Evolutionary conservation across 2,113 vertebrate species (phyloP).

Genomic region (Mesembrinibis cayennensis): DNA sequence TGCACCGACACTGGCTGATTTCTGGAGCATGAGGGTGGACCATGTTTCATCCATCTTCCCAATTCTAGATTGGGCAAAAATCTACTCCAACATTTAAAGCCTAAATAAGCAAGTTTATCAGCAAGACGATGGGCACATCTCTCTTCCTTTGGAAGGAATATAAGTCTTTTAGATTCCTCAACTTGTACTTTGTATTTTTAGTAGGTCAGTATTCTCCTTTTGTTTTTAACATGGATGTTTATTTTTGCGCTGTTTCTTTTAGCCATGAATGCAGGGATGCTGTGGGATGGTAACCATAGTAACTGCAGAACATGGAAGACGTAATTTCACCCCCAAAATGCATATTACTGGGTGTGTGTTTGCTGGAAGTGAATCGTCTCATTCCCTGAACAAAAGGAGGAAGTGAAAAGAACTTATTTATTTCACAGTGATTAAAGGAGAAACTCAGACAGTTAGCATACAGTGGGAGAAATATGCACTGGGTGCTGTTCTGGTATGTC

Average conservation of each 20-base stretch:
- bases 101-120: background rate
- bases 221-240: slow-evolving; percentile 28
- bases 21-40: background rate
- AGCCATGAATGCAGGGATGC: slow-evolving; percentile 33
- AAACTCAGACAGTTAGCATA: background rate
- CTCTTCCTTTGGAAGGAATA: slow-evolving; percentile 1
- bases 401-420: background rate
- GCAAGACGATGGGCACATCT: background rate
- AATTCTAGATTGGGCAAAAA: background rate
- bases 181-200: background rate
- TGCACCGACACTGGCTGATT: background rate
- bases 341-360: slow-evolving; percentile 57
- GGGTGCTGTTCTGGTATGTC: background rate
- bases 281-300: slow-evolving; percentile 74
- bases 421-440: background rate
- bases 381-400: slow-evolving; percentile 30
- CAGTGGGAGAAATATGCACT: background rate
- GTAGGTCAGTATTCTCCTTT: background rate
- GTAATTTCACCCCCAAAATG: slow-evolving; percentile 68
- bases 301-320: slow-evolving; percentile 66
- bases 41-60: background rate
- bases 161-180: background rate
- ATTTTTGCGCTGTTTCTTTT: slow-evolving; percentile 31
- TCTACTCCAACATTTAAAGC: background rate
- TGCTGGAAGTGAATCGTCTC: slow-evolving; percentile 6